phyloP scores from a whole-genome alignment of 2,797 vertebrate species.

The Acipenser oxyrinchus region DNA sequence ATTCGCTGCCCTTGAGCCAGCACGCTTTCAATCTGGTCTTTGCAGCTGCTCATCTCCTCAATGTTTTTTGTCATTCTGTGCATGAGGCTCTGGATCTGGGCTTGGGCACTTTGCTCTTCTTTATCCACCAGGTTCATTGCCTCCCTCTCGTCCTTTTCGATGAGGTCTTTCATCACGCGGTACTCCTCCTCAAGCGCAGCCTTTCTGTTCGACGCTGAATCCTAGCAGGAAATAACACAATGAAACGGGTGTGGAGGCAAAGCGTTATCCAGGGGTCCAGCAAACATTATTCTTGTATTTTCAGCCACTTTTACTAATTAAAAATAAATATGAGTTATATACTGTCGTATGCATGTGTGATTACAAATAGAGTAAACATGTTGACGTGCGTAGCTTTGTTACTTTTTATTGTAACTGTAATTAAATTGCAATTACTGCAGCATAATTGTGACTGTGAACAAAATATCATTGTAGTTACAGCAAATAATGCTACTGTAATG shows the following conservation, averaged over 20 bases:
- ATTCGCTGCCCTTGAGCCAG: constrained; percentile 58
- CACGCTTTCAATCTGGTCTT: constrained; percentile 48
- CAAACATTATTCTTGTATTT: neutral
- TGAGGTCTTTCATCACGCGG: constrained; percentile 61
- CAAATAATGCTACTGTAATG: no score
- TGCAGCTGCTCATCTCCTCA: constrained; percentile 52
- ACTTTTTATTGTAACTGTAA: no score
- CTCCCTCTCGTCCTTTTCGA: constrained; percentile 57
- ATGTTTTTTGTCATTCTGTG: constrained; percentile 64
- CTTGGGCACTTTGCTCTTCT: constrained; percentile 62
- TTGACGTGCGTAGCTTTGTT: no score
- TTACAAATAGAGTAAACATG: no score
- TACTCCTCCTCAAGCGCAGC: constrained; percentile 57
- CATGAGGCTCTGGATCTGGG: constrained; percentile 48
- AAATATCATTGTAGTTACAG: no score
- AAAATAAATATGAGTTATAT: neutral
- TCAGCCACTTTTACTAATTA: no score
- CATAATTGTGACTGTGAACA: no score
- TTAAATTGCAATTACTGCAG: no score
- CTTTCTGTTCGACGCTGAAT: constrained; percentile 46
- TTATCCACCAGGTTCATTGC: constrained; percentile 49
- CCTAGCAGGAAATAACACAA: constrained; percentile 45
- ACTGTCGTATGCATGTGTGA: neutral
- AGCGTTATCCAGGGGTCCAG: neutral
- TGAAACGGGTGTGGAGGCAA: neutral